Conservation (phyloP, 1,140 invertebrate genomes). For the Lamellibrachia luymesi region DNA sequence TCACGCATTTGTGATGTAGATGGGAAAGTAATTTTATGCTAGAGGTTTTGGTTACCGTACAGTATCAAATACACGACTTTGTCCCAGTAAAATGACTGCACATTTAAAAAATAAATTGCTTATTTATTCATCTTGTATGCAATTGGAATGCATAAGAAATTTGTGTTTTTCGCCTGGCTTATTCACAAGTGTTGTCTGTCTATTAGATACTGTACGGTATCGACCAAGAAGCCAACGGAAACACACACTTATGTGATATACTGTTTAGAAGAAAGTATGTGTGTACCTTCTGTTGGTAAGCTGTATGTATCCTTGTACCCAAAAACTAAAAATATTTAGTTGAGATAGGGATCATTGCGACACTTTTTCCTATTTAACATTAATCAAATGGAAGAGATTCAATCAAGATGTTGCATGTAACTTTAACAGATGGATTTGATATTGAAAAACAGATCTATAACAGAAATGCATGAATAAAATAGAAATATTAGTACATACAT, state of each 20-base stretch:
- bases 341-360: neutral
- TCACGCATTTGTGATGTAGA: neutral
- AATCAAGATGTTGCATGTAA: neutral
- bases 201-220: neutral
- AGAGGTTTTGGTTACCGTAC: neutral
- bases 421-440: neutral
- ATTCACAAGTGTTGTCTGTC: neutral
- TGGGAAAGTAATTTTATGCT: neutral
- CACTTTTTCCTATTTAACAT: neutral
- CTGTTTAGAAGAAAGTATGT: neutral
- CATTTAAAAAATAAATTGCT: neutral
- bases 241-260: neutral
- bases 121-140: too few species aligned
- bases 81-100: neutral
- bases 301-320: neutral
- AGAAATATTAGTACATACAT: neutral
- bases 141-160: too few species aligned
- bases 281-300: neutral
- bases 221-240: neutral
- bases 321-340: neutral
- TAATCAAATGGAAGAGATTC: neutral
- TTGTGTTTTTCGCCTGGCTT: neutral
- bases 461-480: neutral
- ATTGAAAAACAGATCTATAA: too few species aligned
- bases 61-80: neutral